Conservation (phyloP, 1,140 invertebrate genomes). For the Episyrphus balteatus region DNA sequence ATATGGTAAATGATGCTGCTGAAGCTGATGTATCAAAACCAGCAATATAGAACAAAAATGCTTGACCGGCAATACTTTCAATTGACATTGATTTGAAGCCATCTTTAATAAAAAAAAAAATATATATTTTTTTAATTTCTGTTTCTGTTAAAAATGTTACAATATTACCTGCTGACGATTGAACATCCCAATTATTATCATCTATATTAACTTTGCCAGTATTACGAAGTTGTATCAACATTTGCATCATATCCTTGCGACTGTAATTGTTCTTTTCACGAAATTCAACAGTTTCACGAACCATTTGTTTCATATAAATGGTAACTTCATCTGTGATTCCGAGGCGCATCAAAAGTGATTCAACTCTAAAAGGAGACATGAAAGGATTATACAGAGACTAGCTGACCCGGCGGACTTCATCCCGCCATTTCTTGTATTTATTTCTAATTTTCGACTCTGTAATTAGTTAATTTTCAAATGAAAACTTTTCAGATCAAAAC, state of each 20-base stretch:
- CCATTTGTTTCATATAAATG: slow-evolving; percentile 23
- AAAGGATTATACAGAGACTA: too few relatives aligned
- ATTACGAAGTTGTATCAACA: slow-evolving; percentile 42
- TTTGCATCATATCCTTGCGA: slow-evolving; percentile 43
- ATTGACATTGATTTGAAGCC: slow-evolving; percentile 39
- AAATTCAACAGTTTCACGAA: slow-evolving; percentile 41
- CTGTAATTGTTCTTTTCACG: slow-evolving; percentile 39
- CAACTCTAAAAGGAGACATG: slow-evolving; percentile 5
- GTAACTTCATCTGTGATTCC: slow-evolving; percentile 12
- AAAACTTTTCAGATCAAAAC: too few relatives aligned
- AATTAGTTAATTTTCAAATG: too few relatives aligned
- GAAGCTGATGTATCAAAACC: slow-evolving; percentile 61
- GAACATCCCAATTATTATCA: slow-evolving; percentile 22
- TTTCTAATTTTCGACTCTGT: too few relatives aligned
- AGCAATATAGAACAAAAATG: slow-evolving; percentile 52
- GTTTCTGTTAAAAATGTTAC: background rate
- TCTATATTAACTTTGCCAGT: slow-evolving; percentile 33
- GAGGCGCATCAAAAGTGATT: slow-evolving; percentile 19
- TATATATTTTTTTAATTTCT: too few relatives aligned
- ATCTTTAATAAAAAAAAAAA: too few relatives aligned
- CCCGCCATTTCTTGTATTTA: too few relatives aligned
- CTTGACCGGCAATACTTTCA: slow-evolving; percentile 45
- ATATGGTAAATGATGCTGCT: slow-evolving; percentile 45
- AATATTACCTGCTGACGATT: slow-evolving; percentile 9
- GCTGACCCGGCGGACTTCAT: too few relatives aligned